Conservation (phyloP, 2,113 vertebrate species). For the Salvelinus alpinus region DNA sequence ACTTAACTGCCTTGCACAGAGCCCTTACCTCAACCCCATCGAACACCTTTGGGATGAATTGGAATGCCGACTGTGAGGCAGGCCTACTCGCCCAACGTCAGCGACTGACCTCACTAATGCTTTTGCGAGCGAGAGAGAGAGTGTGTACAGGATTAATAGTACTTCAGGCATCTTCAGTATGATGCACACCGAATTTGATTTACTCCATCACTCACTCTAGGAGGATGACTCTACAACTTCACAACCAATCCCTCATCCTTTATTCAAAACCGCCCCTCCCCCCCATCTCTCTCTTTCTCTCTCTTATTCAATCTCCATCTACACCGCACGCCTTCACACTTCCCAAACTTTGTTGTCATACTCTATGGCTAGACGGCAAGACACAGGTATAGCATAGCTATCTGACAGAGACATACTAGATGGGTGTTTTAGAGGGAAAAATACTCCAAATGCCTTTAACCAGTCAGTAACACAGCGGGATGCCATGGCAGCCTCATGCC, state of each 20-base stretch:
- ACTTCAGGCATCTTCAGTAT: not conserved
- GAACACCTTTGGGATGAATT: too few relatives aligned
- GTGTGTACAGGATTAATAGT: not conserved
- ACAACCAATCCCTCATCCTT: not conserved
- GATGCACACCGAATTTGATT: not conserved
- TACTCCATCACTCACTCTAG: not conserved
- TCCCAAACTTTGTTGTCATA: not conserved
- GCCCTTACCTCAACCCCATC: too few relatives aligned
- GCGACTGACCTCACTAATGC: too few relatives aligned
- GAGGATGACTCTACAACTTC: not conserved
- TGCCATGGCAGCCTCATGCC: slow-evolving; percentile 42
- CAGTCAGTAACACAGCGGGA: slow-evolving; percentile 46
- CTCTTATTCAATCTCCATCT: not conserved
- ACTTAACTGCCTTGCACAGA: too few relatives aligned
- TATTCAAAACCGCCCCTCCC: not conserved
- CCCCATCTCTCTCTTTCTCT: too few relatives aligned
- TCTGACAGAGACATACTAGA: slow-evolving; percentile 13
- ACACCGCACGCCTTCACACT: not conserved
- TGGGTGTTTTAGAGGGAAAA: slow-evolving; percentile 18
- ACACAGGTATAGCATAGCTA: slow-evolving; percentile 13
- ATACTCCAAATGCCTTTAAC: slow-evolving; percentile 24
- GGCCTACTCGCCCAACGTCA: too few relatives aligned
- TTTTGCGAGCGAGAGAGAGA: too few relatives aligned
- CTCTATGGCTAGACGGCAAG: not conserved
- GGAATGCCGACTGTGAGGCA: too few relatives aligned